Base-by-base conservation (phyloP, 1,140 invertebrate genomes). In the Cryptotermes secundus region DNA sequence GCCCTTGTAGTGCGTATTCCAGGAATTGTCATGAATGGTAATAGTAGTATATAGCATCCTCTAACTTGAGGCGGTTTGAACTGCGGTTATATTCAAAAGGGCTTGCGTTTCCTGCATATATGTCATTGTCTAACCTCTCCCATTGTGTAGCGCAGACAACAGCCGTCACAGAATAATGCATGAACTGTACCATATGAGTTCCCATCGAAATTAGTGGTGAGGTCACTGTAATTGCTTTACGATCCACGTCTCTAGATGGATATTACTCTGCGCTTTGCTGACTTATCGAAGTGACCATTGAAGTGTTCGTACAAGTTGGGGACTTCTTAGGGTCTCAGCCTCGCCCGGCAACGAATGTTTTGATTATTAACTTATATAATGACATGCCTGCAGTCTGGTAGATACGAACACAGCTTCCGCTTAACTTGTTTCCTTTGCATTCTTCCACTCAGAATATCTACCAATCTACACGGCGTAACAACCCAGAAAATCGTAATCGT, bases 151-250 rank as follows among this genome's bases (percentile, higher is more conserved):
- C 16, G 14, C 59, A 72, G 59, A 72, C 59, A 72, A 72, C 26
- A 31, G 59, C 19, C 31, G 59, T 72, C 59, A 72, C 31, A 72
- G 59, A 72, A 72, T 72, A 72, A 72, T 72, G 59, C 59, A 72
- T 72, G 59, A 72, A 16, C 59, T 1, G 3, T 7, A 72, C 26
- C 59, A 72, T 14, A 72, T 0, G 16, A n/a, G 59, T 26, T 72
- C 31, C 59, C 31, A 72, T 6, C n/a, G 59, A 72, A 72, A 72
- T 72, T 72, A n/a, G 26, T 72, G 14, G 26, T 72, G 59, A 72
- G 59, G 59, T 72, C 59, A n/a, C 59, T 26, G n/a, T 72, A 72
- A 72, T 72, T 72, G 31, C 26, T 10, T 72, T 72, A 72, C n/a
- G 59, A 72, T 6, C 59, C 26, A 72, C 26, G 31, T 72, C 59